Conservation (phyloP, 2,797 vertebrate species). For the Danio albolineatus region DNA sequence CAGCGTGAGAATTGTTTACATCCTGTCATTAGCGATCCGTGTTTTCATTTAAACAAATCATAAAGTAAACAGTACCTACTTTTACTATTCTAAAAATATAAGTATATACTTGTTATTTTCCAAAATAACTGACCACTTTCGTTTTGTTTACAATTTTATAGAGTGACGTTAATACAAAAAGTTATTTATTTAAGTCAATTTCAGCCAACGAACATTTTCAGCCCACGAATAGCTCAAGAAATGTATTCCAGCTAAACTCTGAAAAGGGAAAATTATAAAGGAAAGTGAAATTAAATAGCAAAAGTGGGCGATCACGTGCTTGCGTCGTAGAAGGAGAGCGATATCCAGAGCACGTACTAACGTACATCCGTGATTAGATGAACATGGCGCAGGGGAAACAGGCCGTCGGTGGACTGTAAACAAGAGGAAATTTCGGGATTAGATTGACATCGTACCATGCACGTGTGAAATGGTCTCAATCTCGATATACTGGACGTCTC, state of each 20-base stretch:
- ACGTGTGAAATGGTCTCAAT: conserved; percentile 89
- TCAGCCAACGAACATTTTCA: not conserved
- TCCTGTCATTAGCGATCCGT: not conserved
- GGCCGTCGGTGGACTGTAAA: conserved; percentile 63
- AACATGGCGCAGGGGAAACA: conserved; percentile 72
- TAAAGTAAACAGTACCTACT: not conserved
- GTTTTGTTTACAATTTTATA: not conserved
- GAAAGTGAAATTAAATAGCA: not conserved
- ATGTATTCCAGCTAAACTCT: not conserved
- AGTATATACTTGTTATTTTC: not conserved
- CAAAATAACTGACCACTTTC: not conserved
- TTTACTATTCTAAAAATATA: not conserved
- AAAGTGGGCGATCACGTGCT: conserved; percentile 52
- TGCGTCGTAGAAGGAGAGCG: conserved; percentile 14
- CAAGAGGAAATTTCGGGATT: conserved; percentile 69
- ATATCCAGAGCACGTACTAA: conserved; percentile 69
- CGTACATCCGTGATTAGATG: conserved; percentile 67
- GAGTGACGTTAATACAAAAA: not conserved
- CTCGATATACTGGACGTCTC: conserved; percentile 76
- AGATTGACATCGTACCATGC: conserved; percentile 80
- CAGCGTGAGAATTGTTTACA: conserved; percentile 2
- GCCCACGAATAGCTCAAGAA: not conserved
- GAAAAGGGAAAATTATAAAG: not conserved
- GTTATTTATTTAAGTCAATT: not conserved
- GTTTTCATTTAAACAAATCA: not conserved